These are phyloP conservation scores for Takifugu bimaculatus DNA, from an alignment of 2,113 vertebrate species.

Conservation along the genomic window DNA sequence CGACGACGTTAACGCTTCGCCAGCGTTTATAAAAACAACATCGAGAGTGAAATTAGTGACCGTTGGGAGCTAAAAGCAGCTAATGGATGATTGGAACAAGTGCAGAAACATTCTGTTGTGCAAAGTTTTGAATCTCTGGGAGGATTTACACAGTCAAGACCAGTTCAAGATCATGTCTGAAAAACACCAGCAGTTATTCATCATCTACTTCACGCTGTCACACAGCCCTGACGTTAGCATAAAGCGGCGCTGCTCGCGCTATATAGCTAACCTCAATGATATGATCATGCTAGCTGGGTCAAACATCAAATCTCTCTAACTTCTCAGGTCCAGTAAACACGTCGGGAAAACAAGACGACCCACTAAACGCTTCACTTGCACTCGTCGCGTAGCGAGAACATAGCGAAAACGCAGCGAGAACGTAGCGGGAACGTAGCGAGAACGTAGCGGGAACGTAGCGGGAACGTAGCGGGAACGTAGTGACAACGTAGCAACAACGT, in stretches of 20 bases:
- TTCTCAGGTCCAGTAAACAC: neutral
- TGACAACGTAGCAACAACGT: no score
- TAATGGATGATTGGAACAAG: neutral
- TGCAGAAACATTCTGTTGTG: slow-evolving; percentile 4
- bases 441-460: no score
- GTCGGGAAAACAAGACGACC: neutral
- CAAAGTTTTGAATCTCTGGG: neutral
- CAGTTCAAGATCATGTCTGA: slow-evolving; percentile 3
- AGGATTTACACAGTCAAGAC: neutral
- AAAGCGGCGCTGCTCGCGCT: slow-evolving; percentile 8
- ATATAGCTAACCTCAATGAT: neutral
- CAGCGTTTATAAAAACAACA: slow-evolving; percentile 32
- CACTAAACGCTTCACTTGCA: no score
- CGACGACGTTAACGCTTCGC: neutral
- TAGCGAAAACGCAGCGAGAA: no score
- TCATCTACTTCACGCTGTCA: slow-evolving; percentile 26
- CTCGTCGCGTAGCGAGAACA: no score
- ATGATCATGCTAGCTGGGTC: neutral
- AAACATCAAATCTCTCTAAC: neutral
- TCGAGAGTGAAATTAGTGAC: neutral
- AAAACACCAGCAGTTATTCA: neutral
- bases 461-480: no score
- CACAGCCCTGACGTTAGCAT: slow-evolving; percentile 23
- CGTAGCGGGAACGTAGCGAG: no score
- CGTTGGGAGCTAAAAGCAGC: neutral